Conservation (phyloP, 1,140 invertebrate genomes). For the Varroa destructor region DNA sequence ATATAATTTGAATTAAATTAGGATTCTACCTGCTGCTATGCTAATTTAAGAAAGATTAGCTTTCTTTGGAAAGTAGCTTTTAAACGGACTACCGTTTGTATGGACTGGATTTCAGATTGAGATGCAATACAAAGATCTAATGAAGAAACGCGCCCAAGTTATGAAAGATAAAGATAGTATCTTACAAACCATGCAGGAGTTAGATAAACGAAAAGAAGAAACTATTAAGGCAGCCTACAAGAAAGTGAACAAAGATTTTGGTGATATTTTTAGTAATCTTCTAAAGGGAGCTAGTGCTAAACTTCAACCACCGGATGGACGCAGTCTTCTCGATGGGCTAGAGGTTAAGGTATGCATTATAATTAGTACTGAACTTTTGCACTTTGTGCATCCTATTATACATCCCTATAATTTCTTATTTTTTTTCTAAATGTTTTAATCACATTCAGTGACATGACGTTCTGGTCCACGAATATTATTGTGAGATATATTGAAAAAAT, state of each 20-base stretch:
- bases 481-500: too few species aligned
- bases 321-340: constrained; percentile 63
- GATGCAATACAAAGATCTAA: constrained; percentile 58
- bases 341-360: constrained; percentile 49
- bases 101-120: constrained; percentile 27
- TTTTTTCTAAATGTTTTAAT: too few species aligned
- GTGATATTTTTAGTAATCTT: constrained; percentile 83
- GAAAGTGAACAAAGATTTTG: constrained; percentile 66
- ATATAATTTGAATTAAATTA: too few species aligned
- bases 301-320: constrained; percentile 61
- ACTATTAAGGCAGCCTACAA: constrained; percentile 65
- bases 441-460: too few species aligned
- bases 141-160: constrained; percentile 67
- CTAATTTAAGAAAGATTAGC: too few species aligned
- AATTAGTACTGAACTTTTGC: too few species aligned
- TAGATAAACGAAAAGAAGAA: constrained; percentile 76
- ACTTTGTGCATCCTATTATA: too few species aligned
- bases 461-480: too few species aligned
- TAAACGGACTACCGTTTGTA: too few species aligned
- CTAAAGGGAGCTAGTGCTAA: constrained; percentile 76
- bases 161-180: constrained; percentile 71
- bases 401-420: too few species aligned
- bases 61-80: too few species aligned
- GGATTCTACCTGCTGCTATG: too few species aligned
- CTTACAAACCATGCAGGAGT: constrained; percentile 61